Base-by-base conservation (phyloP, 2,888 invertebrate species). In the Chrysotoxum bicinctum region DNA sequence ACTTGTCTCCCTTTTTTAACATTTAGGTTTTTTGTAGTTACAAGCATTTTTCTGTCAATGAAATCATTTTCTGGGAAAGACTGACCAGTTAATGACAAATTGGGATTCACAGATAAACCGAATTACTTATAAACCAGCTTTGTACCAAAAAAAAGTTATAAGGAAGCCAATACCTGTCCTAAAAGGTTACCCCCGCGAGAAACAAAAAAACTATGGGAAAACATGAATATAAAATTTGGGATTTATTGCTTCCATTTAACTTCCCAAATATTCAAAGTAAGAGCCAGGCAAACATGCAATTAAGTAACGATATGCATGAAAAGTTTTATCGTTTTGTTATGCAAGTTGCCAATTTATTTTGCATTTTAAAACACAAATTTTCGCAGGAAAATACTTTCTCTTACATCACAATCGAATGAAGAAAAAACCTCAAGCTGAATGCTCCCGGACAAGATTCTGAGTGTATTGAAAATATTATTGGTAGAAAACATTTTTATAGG, bases 391-490 rank as follows among this genome's bases (percentile, higher is more conserved):
- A 56, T 37, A 32, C 54, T 66, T 75, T 23, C 64, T 45, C 19
- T 19, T 45, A 4, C 3, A 19, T 3, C 19, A 21, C 12, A 40
- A 50, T 45, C 3, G 23, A 54, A 69, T 0, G 6, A 4, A 62
- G 64, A 69, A 58, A 32, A 23, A 21, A 23, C n/a, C n/a, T n/a
- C 21, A 19, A 35, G 4, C n/a, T 40, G 30, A 30, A 70, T 75
- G 69, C 32, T 62, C 62, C 62, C 45, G 35, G 10, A 37, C 58
- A 68, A 35, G 62, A 56, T 23, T 64, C 45, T 23, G 30, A 43
- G 9, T 40, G 14, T 37, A 37, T 4, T 30, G 1, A 66, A 80
- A 70, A 50, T 81, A 66, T 58, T 50, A 43, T 26, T 1, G 16
- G 43, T 30, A 62, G 1, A 9, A 7, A 19, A 35, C 19, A 56